These are phyloP conservation scores for Numenius arquata DNA, from an alignment of 2,113 vertebrate genomes.

Conservation along the genomic window DNA sequence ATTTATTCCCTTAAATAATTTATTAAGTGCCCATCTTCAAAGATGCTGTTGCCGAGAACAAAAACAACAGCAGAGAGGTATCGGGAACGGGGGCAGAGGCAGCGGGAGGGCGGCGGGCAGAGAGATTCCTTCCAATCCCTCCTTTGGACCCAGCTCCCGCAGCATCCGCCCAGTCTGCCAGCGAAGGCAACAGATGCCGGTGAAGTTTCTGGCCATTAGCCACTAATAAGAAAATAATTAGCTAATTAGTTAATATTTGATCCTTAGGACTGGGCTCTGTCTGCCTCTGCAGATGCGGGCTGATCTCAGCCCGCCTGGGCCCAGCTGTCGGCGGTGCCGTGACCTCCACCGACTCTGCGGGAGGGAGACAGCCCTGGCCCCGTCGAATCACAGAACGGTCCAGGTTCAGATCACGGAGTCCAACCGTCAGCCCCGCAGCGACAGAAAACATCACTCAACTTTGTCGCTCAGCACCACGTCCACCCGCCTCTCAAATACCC, in stretches of 20 bases:
- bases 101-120: not conserved
- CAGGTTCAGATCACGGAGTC: not conserved
- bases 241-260: not conserved
- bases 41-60: not conserved
- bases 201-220: not conserved
- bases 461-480: not conserved
- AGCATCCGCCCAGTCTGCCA: not conserved
- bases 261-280: not conserved
- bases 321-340: not conserved
- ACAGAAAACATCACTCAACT: not conserved
- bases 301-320: not conserved
- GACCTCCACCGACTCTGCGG: rapidly evolving
- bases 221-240: not conserved
- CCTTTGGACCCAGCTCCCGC: not conserved
- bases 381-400: rapidly evolving
- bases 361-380: not conserved
- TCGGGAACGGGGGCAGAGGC: not conserved
- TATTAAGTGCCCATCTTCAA: not conserved
- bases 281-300: not conserved
- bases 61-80: rapidly evolving
- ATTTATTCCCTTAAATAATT: not conserved
- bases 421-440: not conserved
- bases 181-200: not conserved
- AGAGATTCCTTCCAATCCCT: not conserved
- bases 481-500: not conserved